A percentile compares a stretch with the other conserved stretches of the same genome.
Conservation (phyloP, 2,888 invertebrate species). For the Eucera pruinosa region DNA sequence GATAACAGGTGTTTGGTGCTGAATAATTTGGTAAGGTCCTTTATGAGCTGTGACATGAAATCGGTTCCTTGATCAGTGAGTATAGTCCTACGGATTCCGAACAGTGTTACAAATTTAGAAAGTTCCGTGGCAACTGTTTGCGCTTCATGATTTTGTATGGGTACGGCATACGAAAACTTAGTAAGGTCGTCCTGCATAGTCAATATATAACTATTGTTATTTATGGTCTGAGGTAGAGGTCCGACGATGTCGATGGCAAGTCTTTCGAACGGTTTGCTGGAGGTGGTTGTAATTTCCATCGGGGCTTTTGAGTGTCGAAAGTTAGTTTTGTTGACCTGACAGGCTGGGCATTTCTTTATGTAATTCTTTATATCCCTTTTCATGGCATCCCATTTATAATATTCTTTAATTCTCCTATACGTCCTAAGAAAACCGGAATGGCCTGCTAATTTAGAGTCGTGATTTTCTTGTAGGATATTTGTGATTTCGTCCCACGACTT, state of each 20-base stretch:
- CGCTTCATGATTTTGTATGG: constrained; percentile 23
- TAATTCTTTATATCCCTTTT: no score
- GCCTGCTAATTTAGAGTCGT: no score
- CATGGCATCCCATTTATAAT: no score
- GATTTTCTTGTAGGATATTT: no score
- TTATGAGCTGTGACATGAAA: constrained; percentile 18
- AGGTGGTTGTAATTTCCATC: no score
- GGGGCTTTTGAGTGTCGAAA: constrained; percentile 14
- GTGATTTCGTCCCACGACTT: no score
- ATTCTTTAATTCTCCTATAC: no score
- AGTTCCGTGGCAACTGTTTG: constrained; percentile 15
- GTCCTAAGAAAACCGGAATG: no score
- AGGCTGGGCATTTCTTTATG: no score
- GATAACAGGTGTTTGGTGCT: no score
- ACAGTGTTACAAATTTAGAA: constrained; percentile 16
- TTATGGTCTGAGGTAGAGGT: constrained; percentile 20
- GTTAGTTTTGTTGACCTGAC: constrained; percentile 25
- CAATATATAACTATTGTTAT: constrained; percentile 25
- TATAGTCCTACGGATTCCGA: constrained; percentile 32
- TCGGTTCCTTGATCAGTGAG: constrained; percentile 25
- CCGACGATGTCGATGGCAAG: constrained; percentile 25
- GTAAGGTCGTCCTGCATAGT: no score
- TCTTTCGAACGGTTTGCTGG: no score
- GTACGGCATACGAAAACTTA: constrained; percentile 19
- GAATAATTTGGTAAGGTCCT: constrained; percentile 1